Percentiles rank a stretch among this genome's conserved stretches.
These are phyloP conservation scores for Oscheius sp. DNA, from an alignment of 1,140 invertebrate species.

Conservation along the genomic window DNA sequence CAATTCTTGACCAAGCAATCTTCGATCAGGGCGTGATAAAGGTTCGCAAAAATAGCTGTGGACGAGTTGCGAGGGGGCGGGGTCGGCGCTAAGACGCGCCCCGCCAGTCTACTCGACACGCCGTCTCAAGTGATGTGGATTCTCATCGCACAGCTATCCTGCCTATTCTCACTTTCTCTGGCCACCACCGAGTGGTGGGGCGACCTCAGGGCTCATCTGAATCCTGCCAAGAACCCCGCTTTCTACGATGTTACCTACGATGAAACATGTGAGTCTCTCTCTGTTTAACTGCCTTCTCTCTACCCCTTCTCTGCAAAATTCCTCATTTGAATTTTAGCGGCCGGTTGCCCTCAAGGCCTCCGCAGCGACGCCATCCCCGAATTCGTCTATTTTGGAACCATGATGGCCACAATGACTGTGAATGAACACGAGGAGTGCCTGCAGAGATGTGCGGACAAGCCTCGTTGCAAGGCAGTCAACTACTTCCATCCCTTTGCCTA, in stretches of 20 bases:
- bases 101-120: conserved; percentile 9
- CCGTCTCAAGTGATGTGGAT: conserved; percentile 13
- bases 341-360: conserved; percentile 54
- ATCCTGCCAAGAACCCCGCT: conserved; percentile 48
- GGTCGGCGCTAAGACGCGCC: background rate
- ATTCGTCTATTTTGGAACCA: conserved; percentile 60
- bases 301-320: background rate
- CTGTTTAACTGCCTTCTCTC: background rate
- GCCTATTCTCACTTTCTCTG: background rate
- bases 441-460: conserved; percentile 48
- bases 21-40: conserved; percentile 7
- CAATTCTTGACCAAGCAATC: no score
- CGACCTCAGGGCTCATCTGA: conserved; percentile 56
- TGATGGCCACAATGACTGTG: conserved; percentile 55
- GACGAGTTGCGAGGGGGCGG: conserved; percentile 7
- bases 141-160: conserved; percentile 58
- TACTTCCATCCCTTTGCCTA: conserved; percentile 53
- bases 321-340: conserved; percentile 16
- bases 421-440: conserved; percentile 54
- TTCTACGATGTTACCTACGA: conserved; percentile 61
- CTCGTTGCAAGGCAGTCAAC: conserved; percentile 56
- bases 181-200: conserved; percentile 61
- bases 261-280: conserved; percentile 45
- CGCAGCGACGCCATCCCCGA: conserved; percentile 58
- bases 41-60: background rate